A percentile compares a stretch with the other conserved stretches of the same genome.
Conservation (phyloP, 2,888 invertebrate genomes). For the Isotomurus palustris region DNA sequence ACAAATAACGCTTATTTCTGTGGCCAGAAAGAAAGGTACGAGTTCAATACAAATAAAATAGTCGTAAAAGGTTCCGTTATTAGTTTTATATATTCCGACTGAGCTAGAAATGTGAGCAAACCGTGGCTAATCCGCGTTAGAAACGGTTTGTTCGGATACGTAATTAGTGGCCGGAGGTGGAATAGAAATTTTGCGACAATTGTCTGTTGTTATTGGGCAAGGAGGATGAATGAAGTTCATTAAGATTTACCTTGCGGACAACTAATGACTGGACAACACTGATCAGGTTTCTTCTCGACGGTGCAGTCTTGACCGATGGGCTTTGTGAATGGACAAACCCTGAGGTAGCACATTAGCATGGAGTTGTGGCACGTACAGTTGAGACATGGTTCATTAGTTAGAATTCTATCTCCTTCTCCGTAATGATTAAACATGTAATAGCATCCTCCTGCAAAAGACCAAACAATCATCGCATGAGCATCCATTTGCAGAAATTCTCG, state of each 20-base stretch:
- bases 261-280: slow-evolving; percentile 88
- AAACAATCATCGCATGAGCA: slow-evolving; percentile 41
- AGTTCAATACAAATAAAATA: too few relatives aligned
- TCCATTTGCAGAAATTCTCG: background rate
- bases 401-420: slow-evolving; percentile 85
- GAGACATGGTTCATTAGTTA: slow-evolving; percentile 82
- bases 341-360: slow-evolving; percentile 91
- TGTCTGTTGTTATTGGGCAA: too few relatives aligned
- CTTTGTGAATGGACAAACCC: slow-evolving; percentile 90
- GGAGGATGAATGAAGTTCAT: too few relatives aligned
- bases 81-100: too few relatives aligned
- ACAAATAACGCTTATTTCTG: too few relatives aligned
- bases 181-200: too few relatives aligned
- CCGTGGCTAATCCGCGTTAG: too few relatives aligned
- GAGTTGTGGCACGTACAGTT: slow-evolving; percentile 93
- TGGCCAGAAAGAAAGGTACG: too few relatives aligned
- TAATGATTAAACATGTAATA: slow-evolving; percentile 93
- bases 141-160: too few relatives aligned
- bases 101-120: too few relatives aligned
- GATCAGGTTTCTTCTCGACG: slow-evolving; percentile 82
- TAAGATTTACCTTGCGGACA: slow-evolving; percentile 91
- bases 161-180: too few relatives aligned
- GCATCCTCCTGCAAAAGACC: slow-evolving; percentile 64
- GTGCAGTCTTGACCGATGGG: slow-evolving; percentile 87
- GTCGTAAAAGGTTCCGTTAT: too few relatives aligned